A percentile compares a stretch with the other conserved stretches of the same genome.
phyloP scores from a whole-genome alignment of 2,113 vertebrate species.

The Anoplopoma fimbria region DNA sequence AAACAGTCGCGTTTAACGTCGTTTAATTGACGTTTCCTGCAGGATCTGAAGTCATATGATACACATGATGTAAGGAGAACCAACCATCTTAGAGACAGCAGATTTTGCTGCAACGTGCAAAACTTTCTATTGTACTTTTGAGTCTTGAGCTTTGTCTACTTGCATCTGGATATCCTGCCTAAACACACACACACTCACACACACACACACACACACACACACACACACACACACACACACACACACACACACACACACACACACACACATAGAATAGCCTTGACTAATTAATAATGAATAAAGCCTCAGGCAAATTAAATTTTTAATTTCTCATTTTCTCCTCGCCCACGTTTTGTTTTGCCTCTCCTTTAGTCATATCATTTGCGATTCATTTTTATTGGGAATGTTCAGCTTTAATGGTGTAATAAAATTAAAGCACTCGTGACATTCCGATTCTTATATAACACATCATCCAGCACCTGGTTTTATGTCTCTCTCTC shows the following conservation, averaged over 20 bases:
- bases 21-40: background rate
- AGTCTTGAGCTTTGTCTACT: slow-evolving; percentile 23
- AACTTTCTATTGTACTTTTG: slow-evolving; percentile 21
- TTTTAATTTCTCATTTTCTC: slow-evolving; percentile 74
- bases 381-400: slow-evolving; percentile 63
- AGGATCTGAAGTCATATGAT: background rate
- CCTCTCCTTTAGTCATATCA: slow-evolving; percentile 57
- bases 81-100: background rate
- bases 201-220: slow-evolving; percentile 13
- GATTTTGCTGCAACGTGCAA: slow-evolving; percentile 1
- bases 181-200: slow-evolving; percentile 33
- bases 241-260: slow-evolving; percentile 12
- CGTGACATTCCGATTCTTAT: slow-evolving; percentile 24
- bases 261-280: slow-evolving; percentile 40
- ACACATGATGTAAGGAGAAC: background rate
- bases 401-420: slow-evolving; percentile 52
- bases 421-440: slow-evolving; percentile 61
- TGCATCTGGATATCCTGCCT: slow-evolving; percentile 31
- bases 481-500: slow-evolving; percentile 58
- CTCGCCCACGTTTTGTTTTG: slow-evolving; percentile 58
- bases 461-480: slow-evolving; percentile 37
- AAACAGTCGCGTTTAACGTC: background rate
- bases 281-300: slow-evolving; percentile 82
- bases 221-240: slow-evolving; percentile 21
- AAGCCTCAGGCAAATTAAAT: slow-evolving; percentile 80